These are phyloP conservation scores for Pipra filicauda DNA, from an alignment of 2,113 vertebrate species.

Conservation along the genomic window DNA sequence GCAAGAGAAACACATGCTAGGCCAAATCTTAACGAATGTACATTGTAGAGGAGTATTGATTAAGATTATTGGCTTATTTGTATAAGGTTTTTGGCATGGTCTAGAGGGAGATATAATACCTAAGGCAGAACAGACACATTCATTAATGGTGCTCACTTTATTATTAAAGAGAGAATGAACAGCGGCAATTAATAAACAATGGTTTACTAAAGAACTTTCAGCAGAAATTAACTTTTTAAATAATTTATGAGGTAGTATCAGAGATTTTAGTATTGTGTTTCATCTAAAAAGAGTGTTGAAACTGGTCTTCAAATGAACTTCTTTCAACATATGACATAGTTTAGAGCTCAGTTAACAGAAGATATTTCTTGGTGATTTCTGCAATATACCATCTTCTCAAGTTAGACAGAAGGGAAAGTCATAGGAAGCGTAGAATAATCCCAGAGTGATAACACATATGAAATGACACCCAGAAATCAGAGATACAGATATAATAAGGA, in stretches of 20 bases:
- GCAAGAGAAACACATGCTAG: background rate
- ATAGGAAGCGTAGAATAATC: background rate
- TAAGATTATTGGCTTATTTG: background rate
- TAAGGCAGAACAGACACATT: background rate
- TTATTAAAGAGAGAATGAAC: conserved; percentile 9
- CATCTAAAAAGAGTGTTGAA: background rate
- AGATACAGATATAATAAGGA: background rate
- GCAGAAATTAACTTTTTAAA: background rate
- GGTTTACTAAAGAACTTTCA: background rate
- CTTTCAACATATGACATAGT: background rate
- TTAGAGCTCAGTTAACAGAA: background rate
- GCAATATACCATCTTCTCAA: background rate
- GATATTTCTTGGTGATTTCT: background rate
- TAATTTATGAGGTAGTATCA: background rate
- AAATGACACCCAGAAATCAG: background rate
- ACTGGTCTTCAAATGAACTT: background rate
- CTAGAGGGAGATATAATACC: background rate
- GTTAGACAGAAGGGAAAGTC: background rate
- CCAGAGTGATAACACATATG: background rate
- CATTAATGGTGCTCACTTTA: background rate
- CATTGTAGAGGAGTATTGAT: background rate
- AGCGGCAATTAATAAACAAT: background rate
- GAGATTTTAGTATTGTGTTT: background rate
- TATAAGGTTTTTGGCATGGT: background rate
- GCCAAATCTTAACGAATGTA: background rate